phyloP scores from a whole-genome alignment of 2,888 invertebrate species.

The Antheraea assamensis region DNA sequence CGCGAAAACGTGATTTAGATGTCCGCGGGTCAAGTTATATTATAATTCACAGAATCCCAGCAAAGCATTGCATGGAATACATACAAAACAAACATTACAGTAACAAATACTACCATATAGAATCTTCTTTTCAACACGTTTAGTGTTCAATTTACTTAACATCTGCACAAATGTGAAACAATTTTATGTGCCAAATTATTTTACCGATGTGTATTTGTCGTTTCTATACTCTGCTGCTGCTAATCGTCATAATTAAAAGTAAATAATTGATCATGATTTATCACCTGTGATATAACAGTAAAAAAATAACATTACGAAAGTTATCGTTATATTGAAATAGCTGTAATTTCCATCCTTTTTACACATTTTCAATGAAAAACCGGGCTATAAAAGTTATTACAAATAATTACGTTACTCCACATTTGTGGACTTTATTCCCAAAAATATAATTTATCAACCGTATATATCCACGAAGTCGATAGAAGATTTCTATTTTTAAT shows the following conservation, averaged over 20 bases:
- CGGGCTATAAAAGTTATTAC: neutral
- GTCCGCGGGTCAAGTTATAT: neutral
- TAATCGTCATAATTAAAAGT: neutral
- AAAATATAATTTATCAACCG: neutral
- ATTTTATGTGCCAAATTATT: neutral
- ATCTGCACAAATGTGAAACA: neutral
- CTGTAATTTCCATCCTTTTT: too few species aligned
- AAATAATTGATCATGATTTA: neutral
- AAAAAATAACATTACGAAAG: neutral
- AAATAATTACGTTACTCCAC: neutral
- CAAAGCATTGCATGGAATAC: neutral
- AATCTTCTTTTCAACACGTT: neutral
- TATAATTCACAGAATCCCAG: neutral
- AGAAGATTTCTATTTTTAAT: neutral
- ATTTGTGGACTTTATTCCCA: neutral
- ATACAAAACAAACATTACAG: neutral
- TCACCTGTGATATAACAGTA: neutral
- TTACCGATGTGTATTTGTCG: neutral
- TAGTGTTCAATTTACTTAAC: neutral
- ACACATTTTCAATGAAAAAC: neutral
- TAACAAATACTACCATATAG: neutral
- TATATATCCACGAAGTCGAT: neutral
- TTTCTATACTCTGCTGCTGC: neutral
- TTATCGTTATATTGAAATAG: too few species aligned
- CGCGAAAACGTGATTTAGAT: neutral